phyloP scores from a whole-genome alignment of 2,888 invertebrate species.

The Euzophera pinguis region DNA sequence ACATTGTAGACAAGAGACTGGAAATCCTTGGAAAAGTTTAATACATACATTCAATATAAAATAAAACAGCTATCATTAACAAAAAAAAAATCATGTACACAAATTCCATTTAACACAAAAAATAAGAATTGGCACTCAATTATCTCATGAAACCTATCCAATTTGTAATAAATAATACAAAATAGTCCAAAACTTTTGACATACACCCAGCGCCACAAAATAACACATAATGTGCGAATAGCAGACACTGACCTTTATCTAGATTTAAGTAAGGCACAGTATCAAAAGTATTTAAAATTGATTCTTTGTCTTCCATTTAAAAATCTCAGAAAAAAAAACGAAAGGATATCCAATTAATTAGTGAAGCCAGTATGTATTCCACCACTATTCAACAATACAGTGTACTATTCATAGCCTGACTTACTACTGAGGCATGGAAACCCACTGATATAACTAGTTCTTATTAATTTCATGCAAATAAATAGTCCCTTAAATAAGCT shows the following conservation, averaged over 20 bases:
- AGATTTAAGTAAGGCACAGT: too few species aligned
- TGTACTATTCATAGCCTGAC: too few species aligned
- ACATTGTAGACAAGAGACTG: slow-evolving; percentile 54
- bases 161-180: slow-evolving; percentile 20
- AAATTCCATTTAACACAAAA: slow-evolving; percentile 53
- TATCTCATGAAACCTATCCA: slow-evolving; percentile 33
- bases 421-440: too few species aligned
- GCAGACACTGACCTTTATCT: neutral
- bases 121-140: slow-evolving; percentile 60
- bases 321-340: too few species aligned
- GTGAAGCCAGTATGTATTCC: too few species aligned
- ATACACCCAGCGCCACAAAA: slow-evolving; percentile 3
- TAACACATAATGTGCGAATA: neutral
- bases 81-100: slow-evolving; percentile 46
- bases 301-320: too few species aligned
- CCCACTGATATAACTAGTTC: too few species aligned
- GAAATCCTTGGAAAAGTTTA: slow-evolving; percentile 54
- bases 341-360: too few species aligned
- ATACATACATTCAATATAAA: slow-evolving; percentile 35
- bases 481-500: too few species aligned
- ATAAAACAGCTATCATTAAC: slow-evolving; percentile 49
- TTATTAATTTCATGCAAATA: too few species aligned
- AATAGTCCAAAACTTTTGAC: slow-evolving; percentile 30
- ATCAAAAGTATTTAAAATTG: too few species aligned
- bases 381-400: too few species aligned